Evolutionary conservation across 1,140 invertebrate species (phyloP).

Genomic region (Bombus sylvicola): DNA sequence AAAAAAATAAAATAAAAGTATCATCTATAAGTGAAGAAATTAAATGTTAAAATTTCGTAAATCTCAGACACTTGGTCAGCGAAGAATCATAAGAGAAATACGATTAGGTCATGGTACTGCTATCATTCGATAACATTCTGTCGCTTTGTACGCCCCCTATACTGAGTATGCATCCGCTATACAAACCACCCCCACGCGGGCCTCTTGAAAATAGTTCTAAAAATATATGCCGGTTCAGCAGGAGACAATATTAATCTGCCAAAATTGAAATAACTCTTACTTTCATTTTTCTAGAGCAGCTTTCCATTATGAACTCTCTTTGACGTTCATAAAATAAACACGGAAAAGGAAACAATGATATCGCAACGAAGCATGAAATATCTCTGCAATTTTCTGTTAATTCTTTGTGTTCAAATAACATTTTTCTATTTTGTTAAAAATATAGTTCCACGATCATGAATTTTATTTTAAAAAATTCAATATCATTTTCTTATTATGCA

Average conservation of each 20-base stretch:
- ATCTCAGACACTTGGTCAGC: slow-evolving; percentile 13
- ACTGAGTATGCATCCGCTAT: slow-evolving; percentile 68
- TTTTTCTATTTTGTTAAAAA: no score
- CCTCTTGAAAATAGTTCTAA: slow-evolving; percentile 58
- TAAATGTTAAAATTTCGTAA: background rate
- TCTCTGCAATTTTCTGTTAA: no score
- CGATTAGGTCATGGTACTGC: slow-evolving; percentile 44
- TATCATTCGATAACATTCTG: slow-evolving; percentile 56
- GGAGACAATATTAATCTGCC: slow-evolving; percentile 32
- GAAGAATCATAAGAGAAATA: slow-evolving; percentile 21
- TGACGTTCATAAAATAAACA: background rate
- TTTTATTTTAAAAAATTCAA: background rate
- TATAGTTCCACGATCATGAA: no score
- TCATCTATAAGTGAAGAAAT: background rate
- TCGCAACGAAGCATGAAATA: background rate
- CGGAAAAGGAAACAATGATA: background rate
- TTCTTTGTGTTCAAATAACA: background rate
- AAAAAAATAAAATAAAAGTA: no score
- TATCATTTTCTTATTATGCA: no score
- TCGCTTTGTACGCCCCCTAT: slow-evolving; percentile 64
- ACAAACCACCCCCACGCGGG: slow-evolving; percentile 59
- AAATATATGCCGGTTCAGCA: slow-evolving; percentile 50
- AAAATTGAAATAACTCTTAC: background rate
- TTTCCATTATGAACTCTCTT: background rate
- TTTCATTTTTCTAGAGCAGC: background rate